Evolutionary conservation across 1,140 invertebrate species (phyloP), one percentile per base, ranked within the genome.

Genomic region (Anastrepha ludens): DNA sequence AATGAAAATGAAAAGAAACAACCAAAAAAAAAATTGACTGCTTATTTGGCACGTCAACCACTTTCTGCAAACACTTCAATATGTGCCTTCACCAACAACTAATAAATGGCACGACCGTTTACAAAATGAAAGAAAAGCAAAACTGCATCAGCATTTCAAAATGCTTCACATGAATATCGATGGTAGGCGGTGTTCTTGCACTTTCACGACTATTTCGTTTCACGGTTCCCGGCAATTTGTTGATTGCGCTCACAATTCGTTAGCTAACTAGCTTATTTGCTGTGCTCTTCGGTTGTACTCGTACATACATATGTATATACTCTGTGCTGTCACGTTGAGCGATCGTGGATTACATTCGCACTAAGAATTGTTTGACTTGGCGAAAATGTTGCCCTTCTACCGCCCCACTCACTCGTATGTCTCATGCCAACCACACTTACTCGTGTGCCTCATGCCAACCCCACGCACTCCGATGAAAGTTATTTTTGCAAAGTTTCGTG

Each of bases 161-260:
- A 50, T 47, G 74, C 41, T 81, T 50, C 55, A 81, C n/a, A 58
- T 81, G 47, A 74, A 44, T 74, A 11, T 74, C 9, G 17, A 13
- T 74, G 44, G 50, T 7, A 47, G 41, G 29, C 1, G 44, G 47
- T 4, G 41, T 8, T 74, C 50, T 81, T 41, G 15, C n/a, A 81
- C 74, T 81, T 81, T 50, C 74, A 50, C 74, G 44, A 81, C 74
- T n/a, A 17, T 8, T 81, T 81, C n/a, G 74, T 13, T 81, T 81
- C 47, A 81, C 50, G 74, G 44, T 81, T 50, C 47, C 74, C 74
- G 74, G 74, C 47, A 81, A 81, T 58, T 41, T 81, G 74, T 9
- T n/a, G 9, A 55, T 20, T 81, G 47, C 44, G 74, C 47, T 20
- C 74, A 81, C 74, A 55, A 81, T 20, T 55, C 47, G n/a, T 8